Evolutionary conservation across 2,113 vertebrate species (phyloP).

Genomic region (Saimiri boliviensis): DNA sequence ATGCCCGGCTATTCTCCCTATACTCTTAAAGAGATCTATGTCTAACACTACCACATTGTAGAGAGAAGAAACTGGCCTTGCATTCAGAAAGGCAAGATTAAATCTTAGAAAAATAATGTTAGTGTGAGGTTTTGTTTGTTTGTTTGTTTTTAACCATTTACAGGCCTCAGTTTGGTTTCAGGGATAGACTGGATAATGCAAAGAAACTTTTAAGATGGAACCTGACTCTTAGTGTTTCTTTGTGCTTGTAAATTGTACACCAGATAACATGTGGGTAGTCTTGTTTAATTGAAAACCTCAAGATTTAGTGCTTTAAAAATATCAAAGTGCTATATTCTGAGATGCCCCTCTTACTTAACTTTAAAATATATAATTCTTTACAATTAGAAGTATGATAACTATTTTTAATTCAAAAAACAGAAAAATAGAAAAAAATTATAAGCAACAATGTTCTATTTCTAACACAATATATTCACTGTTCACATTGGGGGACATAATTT

Average conservation of each 20-base stretch:
- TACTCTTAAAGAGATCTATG: background rate
- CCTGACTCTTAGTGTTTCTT: background rate
- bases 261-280: background rate
- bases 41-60: background rate
- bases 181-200: background rate
- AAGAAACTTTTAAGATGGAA: background rate
- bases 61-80: background rate
- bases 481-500: background rate
- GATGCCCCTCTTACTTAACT: background rate
- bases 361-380: background rate
- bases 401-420: background rate
- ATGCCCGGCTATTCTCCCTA: background rate
- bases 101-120: background rate
- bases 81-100: background rate
- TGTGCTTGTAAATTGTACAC: background rate
- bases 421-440: background rate
- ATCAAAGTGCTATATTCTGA: background rate
- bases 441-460: background rate
- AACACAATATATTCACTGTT: background rate
- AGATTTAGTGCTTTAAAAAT: background rate
- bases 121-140: background rate
- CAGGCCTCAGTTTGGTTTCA: background rate
- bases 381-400: background rate
- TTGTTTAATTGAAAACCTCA: background rate
- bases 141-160: background rate